These are phyloP conservation scores for Cyrtonyx montezumae DNA, from an alignment of 2,113 vertebrate genomes.

Conservation along the genomic window DNA sequence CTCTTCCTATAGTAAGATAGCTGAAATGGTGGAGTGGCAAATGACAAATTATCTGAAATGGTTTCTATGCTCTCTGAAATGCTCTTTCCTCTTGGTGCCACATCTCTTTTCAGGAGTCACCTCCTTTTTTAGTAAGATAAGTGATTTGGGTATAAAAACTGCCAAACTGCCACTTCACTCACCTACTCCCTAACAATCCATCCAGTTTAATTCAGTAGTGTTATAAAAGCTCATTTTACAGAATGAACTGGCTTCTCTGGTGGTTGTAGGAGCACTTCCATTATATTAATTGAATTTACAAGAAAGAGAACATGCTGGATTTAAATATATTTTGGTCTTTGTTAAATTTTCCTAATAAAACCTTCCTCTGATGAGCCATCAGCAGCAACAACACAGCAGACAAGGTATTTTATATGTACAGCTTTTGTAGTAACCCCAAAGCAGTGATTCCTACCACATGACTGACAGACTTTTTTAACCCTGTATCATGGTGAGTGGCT, in stretches of 20 bases:
- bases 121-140: too few species aligned
- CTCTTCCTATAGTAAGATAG: not conserved
- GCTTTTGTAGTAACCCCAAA: not conserved
- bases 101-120: too few species aligned
- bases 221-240: not conserved
- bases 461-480: not conserved
- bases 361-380: not conserved
- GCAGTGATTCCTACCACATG: not conserved
- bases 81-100: too few species aligned
- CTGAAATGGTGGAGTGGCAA: not conserved
- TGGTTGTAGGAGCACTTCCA: not conserved
- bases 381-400: slow-evolving; percentile 8
- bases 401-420: slow-evolving; percentile 46
- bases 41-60: not conserved
- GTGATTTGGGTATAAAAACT: too few species aligned
- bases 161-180: not conserved
- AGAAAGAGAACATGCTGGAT: not conserved
- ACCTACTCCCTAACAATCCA: not conserved
- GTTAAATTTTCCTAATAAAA: slow-evolving; percentile 31
- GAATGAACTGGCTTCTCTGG: not conserved
- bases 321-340: slow-evolving; percentile 37
- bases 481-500: not conserved
- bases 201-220: not conserved
- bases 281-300: slow-evolving; percentile 4
- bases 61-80: not conserved